Percentiles rank a stretch among this genome's conserved stretches.
Conservation (phyloP, 2,113 vertebrate species). For the Chionis minor region DNA sequence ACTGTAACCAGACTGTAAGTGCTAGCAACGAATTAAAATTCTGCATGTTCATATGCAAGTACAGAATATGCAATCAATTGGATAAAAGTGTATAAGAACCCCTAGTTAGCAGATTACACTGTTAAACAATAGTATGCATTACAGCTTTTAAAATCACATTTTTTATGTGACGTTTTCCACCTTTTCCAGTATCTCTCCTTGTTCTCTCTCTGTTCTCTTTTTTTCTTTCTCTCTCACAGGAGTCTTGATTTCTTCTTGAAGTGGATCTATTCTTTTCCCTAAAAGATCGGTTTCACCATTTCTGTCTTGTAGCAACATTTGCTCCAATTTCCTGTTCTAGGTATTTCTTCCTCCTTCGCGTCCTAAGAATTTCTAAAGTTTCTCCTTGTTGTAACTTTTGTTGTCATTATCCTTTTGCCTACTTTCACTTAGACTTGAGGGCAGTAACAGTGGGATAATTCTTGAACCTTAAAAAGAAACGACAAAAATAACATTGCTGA, state of each 20-base stretch:
- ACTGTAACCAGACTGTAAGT: not conserved
- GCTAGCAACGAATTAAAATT: not conserved
- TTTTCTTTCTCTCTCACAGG: not conserved
- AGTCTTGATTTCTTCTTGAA: not conserved
- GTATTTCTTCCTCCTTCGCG: not conserved
- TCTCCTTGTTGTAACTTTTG: too few species aligned
- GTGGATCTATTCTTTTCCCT: not conserved
- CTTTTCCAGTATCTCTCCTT: not conserved
- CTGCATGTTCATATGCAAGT: not conserved
- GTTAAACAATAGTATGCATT: not conserved
- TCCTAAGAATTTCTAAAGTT: not conserved
- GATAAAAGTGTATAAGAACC: not conserved
- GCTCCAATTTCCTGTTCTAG: not conserved
- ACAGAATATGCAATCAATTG: not conserved
- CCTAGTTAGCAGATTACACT: not conserved
- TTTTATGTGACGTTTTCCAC: not conserved
- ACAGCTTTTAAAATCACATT: not conserved
- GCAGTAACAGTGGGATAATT: not conserved
- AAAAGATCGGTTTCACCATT: not conserved
- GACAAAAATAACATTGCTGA: rapidly evolving
- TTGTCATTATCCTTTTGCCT: not conserved
- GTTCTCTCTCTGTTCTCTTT: not conserved
- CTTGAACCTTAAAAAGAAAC: not conserved
- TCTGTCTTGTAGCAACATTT: not conserved
- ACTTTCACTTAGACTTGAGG: not conserved